phyloP scores from a whole-genome alignment of 2,888 invertebrate genomes.

The Nysson spinosus region DNA sequence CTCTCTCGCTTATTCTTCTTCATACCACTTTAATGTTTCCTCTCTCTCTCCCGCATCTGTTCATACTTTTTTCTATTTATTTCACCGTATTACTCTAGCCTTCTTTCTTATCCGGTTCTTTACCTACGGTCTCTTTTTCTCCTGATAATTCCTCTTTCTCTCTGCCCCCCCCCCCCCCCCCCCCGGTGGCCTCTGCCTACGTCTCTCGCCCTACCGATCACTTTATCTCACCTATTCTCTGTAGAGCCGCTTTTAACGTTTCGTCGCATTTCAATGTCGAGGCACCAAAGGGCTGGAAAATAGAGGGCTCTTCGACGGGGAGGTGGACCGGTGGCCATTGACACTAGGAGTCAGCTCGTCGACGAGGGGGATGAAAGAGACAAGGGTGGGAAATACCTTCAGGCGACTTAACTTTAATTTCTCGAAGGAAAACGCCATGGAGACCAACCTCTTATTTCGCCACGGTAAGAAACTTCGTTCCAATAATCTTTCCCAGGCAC shows the following conservation, averaged over 20 bases:
- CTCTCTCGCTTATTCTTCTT: neutral
- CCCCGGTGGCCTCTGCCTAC: neutral
- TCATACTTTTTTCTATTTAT: neutral
- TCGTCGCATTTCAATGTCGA: constrained; percentile 50
- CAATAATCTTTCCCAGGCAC: too few species aligned
- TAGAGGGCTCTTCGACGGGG: neutral
- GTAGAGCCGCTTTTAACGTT: constrained; percentile 45
- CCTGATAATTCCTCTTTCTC: constrained; percentile 4
- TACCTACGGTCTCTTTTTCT: too few species aligned
- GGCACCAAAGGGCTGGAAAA: constrained; percentile 18
- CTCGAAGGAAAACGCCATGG: too few species aligned
- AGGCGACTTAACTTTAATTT: constrained; percentile 14
- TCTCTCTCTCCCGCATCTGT: neutral
- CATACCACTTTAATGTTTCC: too few species aligned
- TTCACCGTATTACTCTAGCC: too few species aligned
- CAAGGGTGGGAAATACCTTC: neutral
- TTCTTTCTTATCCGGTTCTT: too few species aligned
- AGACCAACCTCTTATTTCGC: too few species aligned
- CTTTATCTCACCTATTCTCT: constrained; percentile 17
- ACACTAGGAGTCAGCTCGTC: constrained; percentile 28
- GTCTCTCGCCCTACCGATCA: constrained; percentile 17
- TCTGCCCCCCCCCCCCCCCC: constrained; percentile 14
- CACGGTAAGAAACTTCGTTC: too few species aligned
- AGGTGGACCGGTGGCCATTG: constrained; percentile 31
- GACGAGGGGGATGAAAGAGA: neutral